Evolutionary conservation across 1,140 invertebrate species (phyloP), one percentile per base, ranked within the genome.

Genomic region (Maniola jurtina): DNA sequence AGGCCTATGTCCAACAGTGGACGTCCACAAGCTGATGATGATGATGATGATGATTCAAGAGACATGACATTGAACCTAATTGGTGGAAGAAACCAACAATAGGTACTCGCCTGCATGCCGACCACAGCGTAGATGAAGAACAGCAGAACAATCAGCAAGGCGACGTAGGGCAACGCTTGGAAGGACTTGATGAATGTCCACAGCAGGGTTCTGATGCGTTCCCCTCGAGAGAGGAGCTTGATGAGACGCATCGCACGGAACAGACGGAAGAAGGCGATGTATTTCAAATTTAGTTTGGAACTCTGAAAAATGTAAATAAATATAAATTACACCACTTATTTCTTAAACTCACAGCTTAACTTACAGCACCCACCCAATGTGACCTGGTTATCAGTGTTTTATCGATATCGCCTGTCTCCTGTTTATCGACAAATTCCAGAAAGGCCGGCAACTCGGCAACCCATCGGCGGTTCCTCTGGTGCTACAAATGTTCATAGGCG

Each of bases 81-180:
- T n/a, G n/a, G n/a, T n/a, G n/a, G n/a, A 52, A 55, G 34, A 14
- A 55, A 55, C 33, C 4, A 35, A 14, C 16, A 59, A 45, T 42
- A 11, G 11, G 0, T 8, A 66, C 35, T 42, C 11, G 98, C 97
- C 95, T 99, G 99, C 99, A 99, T 99, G 69, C 99, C 99, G 84
- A 99, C 99, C n/a, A 99, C 98, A 66, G 99, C 99, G 84, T 99
- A 99, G 76, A 99, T 99, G 92, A 99, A 99, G 92, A 99, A 99
- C 38, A 99, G 92, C 93, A 99, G 95, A 8, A 99, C 97, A 79
- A 99, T 99, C 14, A 99, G 93, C 66, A 99, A 92, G 0, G 98
- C 98, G 70, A 99, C 99, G 88, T 99, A 99, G 13, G 99, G 99
- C 77, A 99, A 92, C 35, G 99, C 99, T 93, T 99, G 96, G 92